Percentiles rank a stretch among this genome's conserved stretches.
Evolutionary conservation across 2,113 vertebrate genomes (phyloP).

Genomic region (Clarias magur): DNA sequence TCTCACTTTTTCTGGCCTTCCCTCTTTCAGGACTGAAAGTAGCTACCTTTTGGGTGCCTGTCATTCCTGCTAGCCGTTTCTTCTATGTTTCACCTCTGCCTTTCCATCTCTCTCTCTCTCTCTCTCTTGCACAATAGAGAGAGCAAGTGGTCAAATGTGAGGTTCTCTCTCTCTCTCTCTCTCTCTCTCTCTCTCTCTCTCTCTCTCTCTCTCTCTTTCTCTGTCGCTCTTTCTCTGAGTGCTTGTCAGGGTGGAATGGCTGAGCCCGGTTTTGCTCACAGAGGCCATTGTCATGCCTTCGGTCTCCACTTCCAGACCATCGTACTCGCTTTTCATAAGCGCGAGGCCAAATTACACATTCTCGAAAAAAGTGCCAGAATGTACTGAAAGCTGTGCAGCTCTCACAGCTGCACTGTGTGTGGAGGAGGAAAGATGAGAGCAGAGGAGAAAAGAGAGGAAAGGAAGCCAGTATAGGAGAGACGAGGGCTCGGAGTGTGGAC

Average conservation of each 20-base stretch:
- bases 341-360: slow-evolving; percentile 40
- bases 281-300: slow-evolving; percentile 47
- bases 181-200: not conserved
- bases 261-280: slow-evolving; percentile 45
- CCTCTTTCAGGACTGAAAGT: not conserved
- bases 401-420: not conserved
- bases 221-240: slow-evolving; percentile 55
- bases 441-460: not conserved
- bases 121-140: not conserved
- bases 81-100: slow-evolving; percentile 38
- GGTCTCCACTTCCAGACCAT: slow-evolving; percentile 27
- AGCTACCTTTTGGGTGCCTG: not conserved
- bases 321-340: slow-evolving; percentile 31
- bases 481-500: slow-evolving; percentile 51
- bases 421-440: not conserved
- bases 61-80: slow-evolving; percentile 42
- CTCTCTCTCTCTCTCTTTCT: slow-evolving; percentile 52
- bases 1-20: slow-evolving; percentile 16
- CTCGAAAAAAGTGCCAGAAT: slow-evolving; percentile 21
- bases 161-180: not conserved
- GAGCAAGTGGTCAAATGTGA: not conserved
- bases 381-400: slow-evolving; percentile 24
- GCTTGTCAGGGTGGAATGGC: slow-evolving; percentile 73
- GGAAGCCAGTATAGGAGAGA: slow-evolving; percentile 4
- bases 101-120: not conserved